Conservation (phyloP, 2,113 vertebrate genomes). For the Lichenostomus cassidix region DNA sequence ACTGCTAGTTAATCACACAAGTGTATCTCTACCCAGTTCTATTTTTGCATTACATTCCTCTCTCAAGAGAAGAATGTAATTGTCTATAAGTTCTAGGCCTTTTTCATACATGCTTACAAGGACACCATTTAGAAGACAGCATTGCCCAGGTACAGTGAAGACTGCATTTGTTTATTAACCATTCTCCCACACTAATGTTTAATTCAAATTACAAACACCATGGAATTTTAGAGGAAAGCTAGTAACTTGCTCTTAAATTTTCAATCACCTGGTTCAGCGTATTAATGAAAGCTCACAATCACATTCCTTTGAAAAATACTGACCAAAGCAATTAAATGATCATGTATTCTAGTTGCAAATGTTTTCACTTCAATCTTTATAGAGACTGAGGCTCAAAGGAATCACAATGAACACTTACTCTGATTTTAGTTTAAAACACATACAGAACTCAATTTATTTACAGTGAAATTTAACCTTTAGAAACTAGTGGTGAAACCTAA, state of each 20-base stretch:
- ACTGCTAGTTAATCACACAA: neutral
- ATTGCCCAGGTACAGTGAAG: neutral
- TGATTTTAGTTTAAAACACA: neutral
- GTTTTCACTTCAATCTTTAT: neutral
- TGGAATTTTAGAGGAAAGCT: neutral
- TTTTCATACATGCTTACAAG: accelerated
- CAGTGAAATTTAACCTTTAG: neutral
- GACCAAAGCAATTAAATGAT: neutral
- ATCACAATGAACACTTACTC: neutral
- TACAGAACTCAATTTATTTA: neutral
- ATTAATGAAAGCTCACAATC: neutral
- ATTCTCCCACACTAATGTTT: neutral
- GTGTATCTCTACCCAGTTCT: neutral
- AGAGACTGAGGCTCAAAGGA: neutral
- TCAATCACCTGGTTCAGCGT: neutral
- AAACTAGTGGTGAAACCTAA: neutral
- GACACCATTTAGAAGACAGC: neutral
- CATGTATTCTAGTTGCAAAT: neutral
- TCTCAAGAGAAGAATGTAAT: neutral
- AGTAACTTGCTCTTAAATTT: neutral
- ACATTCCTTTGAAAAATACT: neutral
- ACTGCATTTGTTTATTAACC: neutral
- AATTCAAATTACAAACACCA: neutral
- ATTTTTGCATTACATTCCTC: neutral
- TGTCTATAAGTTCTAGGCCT: neutral